phyloP scores from a whole-genome alignment of 2,797 vertebrate species.

The Amazona finschi region DNA sequence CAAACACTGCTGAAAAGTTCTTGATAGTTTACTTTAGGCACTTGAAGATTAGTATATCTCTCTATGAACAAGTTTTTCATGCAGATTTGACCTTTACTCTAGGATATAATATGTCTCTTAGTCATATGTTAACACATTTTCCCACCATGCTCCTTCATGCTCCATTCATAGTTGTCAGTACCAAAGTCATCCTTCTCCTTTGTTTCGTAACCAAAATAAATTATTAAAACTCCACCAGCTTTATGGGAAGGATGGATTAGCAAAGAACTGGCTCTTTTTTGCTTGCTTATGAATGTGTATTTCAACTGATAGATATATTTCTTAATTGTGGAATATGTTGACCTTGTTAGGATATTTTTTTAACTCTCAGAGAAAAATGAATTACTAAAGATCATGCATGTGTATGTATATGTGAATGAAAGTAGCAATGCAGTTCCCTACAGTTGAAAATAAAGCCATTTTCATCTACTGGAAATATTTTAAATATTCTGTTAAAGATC shows the following conservation, averaged over 20 bases:
- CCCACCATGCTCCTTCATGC: background rate
- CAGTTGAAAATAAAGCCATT: background rate
- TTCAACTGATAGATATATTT: background rate
- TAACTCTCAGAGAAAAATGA: background rate
- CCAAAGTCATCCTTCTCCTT: conserved; percentile 37
- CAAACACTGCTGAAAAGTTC: conserved; percentile 73
- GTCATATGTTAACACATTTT: conserved; percentile 49
- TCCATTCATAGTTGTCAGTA: conserved; percentile 9
- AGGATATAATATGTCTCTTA: conserved; percentile 57
- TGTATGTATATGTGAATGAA: background rate
- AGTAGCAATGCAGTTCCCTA: background rate
- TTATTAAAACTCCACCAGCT: background rate
- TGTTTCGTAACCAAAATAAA: conserved; percentile 29
- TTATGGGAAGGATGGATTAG: background rate
- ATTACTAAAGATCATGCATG: background rate
- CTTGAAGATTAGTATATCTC: conserved; percentile 73
- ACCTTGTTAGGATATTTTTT: background rate
- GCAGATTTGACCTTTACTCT: conserved; percentile 70
- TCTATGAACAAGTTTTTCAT: conserved; percentile 59
- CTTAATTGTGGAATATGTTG: background rate
- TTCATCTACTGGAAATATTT: background rate
- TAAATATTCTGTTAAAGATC: background rate
- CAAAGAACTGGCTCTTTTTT: background rate
- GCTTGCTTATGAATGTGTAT: background rate
- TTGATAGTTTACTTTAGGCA: conserved; percentile 73